Conservation (phyloP, 2,888 invertebrate species). For the Plagodis pulveraria region DNA sequence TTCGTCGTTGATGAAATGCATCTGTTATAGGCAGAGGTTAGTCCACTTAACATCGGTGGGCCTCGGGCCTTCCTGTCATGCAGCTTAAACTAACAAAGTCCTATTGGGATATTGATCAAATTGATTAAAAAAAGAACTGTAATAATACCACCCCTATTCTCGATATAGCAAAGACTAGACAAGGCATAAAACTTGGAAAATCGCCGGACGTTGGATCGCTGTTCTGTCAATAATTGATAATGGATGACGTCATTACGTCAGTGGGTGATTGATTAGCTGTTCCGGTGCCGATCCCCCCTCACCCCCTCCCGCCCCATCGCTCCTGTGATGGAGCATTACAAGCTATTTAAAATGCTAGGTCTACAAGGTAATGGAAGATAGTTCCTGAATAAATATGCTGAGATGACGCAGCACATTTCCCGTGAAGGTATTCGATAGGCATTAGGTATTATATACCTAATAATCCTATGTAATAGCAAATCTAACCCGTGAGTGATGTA, state of each 20-base stretch:
- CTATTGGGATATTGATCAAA: too few species aligned
- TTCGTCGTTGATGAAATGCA: too few species aligned
- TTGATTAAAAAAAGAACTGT: background rate
- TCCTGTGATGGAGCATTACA: slow-evolving; percentile 24
- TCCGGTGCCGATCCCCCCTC: slow-evolving; percentile 42
- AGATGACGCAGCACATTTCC: slow-evolving; percentile 1
- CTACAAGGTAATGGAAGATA: slow-evolving; percentile 28
- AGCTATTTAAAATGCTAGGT: slow-evolving; percentile 34
- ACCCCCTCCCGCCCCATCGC: slow-evolving; percentile 28
- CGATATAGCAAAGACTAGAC: slow-evolving; percentile 34
- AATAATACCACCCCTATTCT: slow-evolving; percentile 6
- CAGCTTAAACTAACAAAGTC: too few species aligned
- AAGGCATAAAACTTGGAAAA: slow-evolving; percentile 75
- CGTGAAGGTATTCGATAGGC: background rate
- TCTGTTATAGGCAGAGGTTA: too few species aligned
- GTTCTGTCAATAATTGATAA: slow-evolving; percentile 83
- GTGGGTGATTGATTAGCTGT: slow-evolving; percentile 76
- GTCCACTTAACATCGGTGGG: too few species aligned
- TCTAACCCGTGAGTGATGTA: too few species aligned
- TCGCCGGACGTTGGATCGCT: slow-evolving; percentile 69
- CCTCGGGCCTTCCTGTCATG: too few species aligned
- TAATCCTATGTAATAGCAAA: too few species aligned
- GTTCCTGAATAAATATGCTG: slow-evolving; percentile 19
- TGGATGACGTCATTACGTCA: slow-evolving; percentile 83
- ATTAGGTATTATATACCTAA: background rate